Evolutionary conservation across 2,888 invertebrate genomes (phyloP), one percentile per base, ranked within the genome.

Genomic region (Gryllus longicercus): DNA sequence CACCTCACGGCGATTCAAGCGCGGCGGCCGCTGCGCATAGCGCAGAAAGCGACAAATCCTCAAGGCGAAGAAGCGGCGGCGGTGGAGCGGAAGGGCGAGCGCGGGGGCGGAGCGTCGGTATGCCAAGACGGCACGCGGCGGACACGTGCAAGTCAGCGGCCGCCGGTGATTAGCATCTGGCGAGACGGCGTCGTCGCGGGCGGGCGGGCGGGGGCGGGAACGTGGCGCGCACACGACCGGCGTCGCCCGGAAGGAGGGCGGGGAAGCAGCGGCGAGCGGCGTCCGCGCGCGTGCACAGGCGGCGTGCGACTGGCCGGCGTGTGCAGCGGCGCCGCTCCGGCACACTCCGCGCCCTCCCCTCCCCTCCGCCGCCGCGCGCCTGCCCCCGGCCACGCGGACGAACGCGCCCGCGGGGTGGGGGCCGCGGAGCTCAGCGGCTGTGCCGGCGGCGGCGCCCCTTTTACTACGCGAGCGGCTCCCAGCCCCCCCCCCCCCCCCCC

Each of bases 251-350:
- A 75, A 12, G 25, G 77, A 76, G 51, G 88, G 89, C 86, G 85
- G 87, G 86, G 85, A 88, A 88, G 88, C 88, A 85, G 86, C 86
- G 86, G 85, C 84, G 81, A 81, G 81, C 83, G 82, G 81, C 82
- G 85, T 84, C 84, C 83, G 82, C 83, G 84, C 87, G 87, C 86
- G 87, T 87, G 87, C 84, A 84, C 83, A 83, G 85, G 88, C 88
- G 88, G 83, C 87, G 85, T 88, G 88, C 88, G 88, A 89, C 88
- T 88, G 89, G 49, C 25, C 50, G 50, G 11, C 75, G 75, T 75
- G 75, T 75, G 75, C 75, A 75, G 23, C 25, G 75, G 50, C 50
- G 38, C 51, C 51, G 74, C n/a, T n/a, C n/a, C n/a, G 25, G 25
- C 51, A 51, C 51, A 12, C 14, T 74, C 25, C 51, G 77, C 74